Evolutionary conservation across 2,797 vertebrate species (phyloP).

Genomic region (Tapirus indicus): DNA sequence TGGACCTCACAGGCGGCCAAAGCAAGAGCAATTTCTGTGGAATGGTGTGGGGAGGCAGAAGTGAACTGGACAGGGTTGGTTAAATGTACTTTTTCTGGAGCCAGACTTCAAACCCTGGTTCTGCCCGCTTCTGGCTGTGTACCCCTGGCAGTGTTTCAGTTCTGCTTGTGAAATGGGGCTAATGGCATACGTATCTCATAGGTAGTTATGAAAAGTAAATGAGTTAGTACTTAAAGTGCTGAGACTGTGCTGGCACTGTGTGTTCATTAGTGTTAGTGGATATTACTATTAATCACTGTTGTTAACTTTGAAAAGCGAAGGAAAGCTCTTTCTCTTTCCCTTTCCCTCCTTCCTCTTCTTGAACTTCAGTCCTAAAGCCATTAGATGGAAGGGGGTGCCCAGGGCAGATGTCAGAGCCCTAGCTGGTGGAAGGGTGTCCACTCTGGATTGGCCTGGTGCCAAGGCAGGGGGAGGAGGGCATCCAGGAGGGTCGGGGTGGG

Average conservation of each 20-base stretch:
- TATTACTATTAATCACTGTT: background rate
- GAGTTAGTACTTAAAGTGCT: background rate
- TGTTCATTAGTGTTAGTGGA: too few species aligned
- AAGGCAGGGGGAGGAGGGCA: background rate
- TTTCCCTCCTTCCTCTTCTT: background rate
- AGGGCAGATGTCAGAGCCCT: background rate
- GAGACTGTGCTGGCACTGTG: background rate
- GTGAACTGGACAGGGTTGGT: background rate
- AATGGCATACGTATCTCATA: rapidly evolving
- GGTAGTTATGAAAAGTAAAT: background rate
- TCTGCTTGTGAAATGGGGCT: background rate
- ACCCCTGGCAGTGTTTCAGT: background rate
- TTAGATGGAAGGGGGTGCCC: background rate
- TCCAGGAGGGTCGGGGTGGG: background rate
- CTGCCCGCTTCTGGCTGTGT: background rate
- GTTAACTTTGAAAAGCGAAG: background rate
- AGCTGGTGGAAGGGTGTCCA: background rate
- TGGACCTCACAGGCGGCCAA: too few species aligned
- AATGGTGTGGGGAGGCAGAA: background rate
- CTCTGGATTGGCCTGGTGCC: background rate
- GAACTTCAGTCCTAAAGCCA: background rate
- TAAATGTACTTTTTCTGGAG: background rate
- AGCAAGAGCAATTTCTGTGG: background rate
- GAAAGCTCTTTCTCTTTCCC: background rate
- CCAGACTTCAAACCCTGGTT: background rate